Evolutionary conservation across 2,797 vertebrate species (phyloP).

Genomic region (Chaunax sp.): DNA sequence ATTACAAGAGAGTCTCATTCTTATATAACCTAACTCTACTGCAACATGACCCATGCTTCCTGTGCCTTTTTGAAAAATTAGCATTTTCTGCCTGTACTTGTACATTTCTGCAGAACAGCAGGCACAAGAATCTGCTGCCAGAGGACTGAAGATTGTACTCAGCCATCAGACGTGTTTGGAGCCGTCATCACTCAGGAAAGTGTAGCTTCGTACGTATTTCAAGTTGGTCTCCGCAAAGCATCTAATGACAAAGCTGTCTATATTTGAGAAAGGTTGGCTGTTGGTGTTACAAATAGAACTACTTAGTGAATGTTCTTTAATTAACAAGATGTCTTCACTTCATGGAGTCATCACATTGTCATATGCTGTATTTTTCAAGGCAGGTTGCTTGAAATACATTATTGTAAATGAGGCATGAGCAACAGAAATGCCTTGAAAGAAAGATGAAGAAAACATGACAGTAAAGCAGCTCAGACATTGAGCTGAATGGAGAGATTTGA

Average conservation of each 20-base stretch:
- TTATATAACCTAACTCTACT: conserved; percentile 9
- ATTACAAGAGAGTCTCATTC: conserved; percentile 5
- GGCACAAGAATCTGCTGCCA: conserved; percentile 30
- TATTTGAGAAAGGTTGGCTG: conserved; percentile 1
- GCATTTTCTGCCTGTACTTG: conserved; percentile 22
- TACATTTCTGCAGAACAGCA: conserved; percentile 48
- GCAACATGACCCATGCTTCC: conserved; percentile 15
- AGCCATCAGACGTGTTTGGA: conserved; percentile 35
- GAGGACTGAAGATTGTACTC: conserved; percentile 48
- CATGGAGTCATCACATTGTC: background rate
- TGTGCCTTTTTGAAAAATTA: conserved; percentile 32
- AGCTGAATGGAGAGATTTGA: background rate
- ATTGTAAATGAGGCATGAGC: conserved; percentile 14
- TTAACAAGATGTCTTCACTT: conserved; percentile 24
- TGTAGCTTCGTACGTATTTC: conserved; percentile 52
- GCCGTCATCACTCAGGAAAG: conserved; percentile 48
- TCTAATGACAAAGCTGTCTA: conserved; percentile 11
- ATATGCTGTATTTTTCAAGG: conserved; percentile 14
- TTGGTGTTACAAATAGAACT: conserved; percentile 11
- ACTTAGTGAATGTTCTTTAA: conserved; percentile 23
- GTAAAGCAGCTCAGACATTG: background rate
- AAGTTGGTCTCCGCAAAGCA: conserved; percentile 16
- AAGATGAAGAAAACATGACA: background rate
- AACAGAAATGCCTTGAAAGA: conserved; percentile 7
- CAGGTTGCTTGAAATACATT: background rate